Evolutionary conservation across 2,797 vertebrate species (phyloP).

Genomic region (Cyprinodon diabolis): DNA sequence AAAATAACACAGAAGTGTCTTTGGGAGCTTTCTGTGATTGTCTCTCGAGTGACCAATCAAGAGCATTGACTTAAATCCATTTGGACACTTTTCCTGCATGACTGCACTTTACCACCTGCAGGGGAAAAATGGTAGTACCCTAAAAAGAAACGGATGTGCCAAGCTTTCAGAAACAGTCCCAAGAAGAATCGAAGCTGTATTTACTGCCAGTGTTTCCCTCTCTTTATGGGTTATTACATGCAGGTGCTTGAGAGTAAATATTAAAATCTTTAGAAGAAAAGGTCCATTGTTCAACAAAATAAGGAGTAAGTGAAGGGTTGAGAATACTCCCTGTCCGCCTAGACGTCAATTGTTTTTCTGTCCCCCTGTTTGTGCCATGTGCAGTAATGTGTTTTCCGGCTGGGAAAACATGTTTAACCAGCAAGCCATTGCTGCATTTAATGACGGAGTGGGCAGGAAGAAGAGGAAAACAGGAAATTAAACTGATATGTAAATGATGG

Average conservation of each 20-base stretch:
- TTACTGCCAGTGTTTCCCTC: background rate
- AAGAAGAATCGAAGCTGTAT: too few species aligned
- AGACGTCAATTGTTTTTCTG: background rate
- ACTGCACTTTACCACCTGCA: background rate
- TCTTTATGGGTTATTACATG: background rate
- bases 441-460: constrained; percentile 62
- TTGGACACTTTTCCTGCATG: background rate
- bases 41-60: background rate
- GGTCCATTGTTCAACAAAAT: background rate
- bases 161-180: background rate
- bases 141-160: background rate
- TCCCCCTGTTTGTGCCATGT: background rate
- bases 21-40: too few species aligned
- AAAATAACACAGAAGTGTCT: too few species aligned
- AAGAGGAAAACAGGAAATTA: constrained; percentile 75
- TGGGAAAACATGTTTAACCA: constrained; percentile 66
- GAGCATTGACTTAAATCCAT: background rate
- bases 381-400: constrained; percentile 23
- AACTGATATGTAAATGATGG: constrained; percentile 84
- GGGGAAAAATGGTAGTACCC: too few species aligned
- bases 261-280: background rate
- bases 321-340: background rate
- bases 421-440: constrained; percentile 71
- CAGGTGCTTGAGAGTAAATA: too few species aligned
- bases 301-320: background rate